These are phyloP conservation scores for Crioceris asparagi DNA, from an alignment of 2,888 invertebrate species.

Conservation along the genomic window DNA sequence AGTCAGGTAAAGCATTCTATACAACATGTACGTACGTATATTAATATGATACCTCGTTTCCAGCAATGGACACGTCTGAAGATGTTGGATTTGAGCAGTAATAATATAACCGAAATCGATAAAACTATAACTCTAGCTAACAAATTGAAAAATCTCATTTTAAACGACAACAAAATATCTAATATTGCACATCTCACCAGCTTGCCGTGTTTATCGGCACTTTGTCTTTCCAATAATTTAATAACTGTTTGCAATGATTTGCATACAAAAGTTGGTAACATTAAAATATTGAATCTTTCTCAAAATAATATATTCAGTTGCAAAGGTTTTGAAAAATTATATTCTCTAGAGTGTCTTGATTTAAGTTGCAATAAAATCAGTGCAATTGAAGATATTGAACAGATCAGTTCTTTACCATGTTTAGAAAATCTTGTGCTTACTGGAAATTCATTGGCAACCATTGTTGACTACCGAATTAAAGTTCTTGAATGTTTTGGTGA, in stretches of 20 bases:
- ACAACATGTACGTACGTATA: no score
- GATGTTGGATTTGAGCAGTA: slow-evolving; percentile 66
- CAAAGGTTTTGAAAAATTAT: slow-evolving; percentile 67
- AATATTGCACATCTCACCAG: slow-evolving; percentile 67
- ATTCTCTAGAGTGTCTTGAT: slow-evolving; percentile 77
- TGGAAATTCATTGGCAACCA: slow-evolving; percentile 80
- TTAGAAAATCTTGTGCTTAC: slow-evolving; percentile 77
- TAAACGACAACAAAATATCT: slow-evolving; percentile 70
- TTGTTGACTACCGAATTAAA: slow-evolving; percentile 82
- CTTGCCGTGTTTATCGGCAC: slow-evolving; percentile 61
- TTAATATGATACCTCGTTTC: no score
- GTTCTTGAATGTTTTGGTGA: slow-evolving; percentile 80
- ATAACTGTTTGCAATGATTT: slow-evolving; percentile 63
- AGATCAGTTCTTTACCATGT: slow-evolving; percentile 73
- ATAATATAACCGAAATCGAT: slow-evolving; percentile 67
- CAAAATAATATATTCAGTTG: slow-evolving; percentile 70
- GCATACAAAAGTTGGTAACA: slow-evolving; percentile 79
- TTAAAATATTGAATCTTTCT: slow-evolving; percentile 73
- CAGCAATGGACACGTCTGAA: slow-evolving; percentile 62
- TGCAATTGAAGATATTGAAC: slow-evolving; percentile 69
- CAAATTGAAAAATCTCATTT: slow-evolving; percentile 55
- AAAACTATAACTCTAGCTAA: slow-evolving; percentile 69
- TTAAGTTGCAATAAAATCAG: slow-evolving; percentile 76
- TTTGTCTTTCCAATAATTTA: slow-evolving; percentile 73
- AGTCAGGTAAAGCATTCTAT: no score